These are phyloP conservation scores for Oryctes rhinoceros DNA, from an alignment of 1,140 invertebrate genomes.

Conservation along the genomic window DNA sequence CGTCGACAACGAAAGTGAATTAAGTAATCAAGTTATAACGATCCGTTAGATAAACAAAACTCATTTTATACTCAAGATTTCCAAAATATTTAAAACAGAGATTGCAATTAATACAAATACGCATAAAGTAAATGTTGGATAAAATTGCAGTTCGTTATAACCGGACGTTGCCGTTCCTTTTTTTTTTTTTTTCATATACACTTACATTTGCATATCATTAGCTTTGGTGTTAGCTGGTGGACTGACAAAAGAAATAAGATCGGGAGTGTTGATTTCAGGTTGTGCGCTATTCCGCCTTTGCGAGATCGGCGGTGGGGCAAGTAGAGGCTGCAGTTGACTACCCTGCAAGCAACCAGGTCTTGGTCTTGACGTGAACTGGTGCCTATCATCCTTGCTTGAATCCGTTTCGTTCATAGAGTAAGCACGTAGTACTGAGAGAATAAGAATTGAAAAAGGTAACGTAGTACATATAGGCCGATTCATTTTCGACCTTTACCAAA, in stretches of 20 bases:
- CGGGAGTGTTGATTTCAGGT: conserved; percentile 65
- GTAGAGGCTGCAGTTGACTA: conserved; percentile 56
- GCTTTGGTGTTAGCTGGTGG: conserved; percentile 62
- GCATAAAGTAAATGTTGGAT: too few relatives aligned
- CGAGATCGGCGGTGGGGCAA: conserved; percentile 65
- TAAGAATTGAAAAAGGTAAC: not conserved
- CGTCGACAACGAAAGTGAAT: too few relatives aligned
- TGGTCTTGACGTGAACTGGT: conserved; percentile 55
- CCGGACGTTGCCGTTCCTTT: not conserved
- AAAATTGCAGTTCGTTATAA: too few relatives aligned
- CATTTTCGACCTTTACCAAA: too few relatives aligned
- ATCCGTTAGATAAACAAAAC: too few relatives aligned
- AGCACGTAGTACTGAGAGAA: conserved; percentile 52
- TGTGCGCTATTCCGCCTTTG: conserved; percentile 65
- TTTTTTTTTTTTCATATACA: not conserved
- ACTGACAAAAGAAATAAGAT: conserved; percentile 79
- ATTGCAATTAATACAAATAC: too few relatives aligned
- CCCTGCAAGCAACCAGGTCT: conserved; percentile 51
- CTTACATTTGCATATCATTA: conserved; percentile 36
- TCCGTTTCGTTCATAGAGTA: conserved; percentile 59
- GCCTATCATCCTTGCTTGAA: conserved; percentile 51
- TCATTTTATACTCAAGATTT: too few relatives aligned
- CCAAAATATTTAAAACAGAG: not conserved
- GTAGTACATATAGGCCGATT: too few relatives aligned
- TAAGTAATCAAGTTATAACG: too few relatives aligned